Base-by-base conservation (phyloP, 2,113 vertebrate genomes). In the Podilymbus podiceps region DNA sequence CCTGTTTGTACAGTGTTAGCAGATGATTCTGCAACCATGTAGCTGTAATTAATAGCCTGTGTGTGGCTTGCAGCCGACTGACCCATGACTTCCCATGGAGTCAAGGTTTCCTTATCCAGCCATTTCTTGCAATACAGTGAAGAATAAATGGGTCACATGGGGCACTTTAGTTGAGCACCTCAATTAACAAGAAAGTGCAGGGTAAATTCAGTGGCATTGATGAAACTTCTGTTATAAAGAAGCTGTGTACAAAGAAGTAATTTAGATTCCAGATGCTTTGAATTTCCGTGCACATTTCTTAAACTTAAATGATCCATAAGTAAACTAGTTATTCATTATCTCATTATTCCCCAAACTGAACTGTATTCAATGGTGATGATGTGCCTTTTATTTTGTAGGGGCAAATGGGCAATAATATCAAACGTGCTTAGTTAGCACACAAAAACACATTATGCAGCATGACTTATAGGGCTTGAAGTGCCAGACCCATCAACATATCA, bases 1-100 rank as follows among this genome's bases (percentile, higher is more conserved):
- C 55, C 86, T 82, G 85, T 87, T 64, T 82, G 72, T 85, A 73
- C 76, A 67, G 69, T n/a, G 56, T 85, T 87, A 88, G 88, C 85
- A 79, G 95, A 93, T 53, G 79, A 74, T 77, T 79, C 86, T 85
- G 80, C 53, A 80, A 33, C 87, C 66, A 82, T 20, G 24, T 40
- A 82, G 67, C 89, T 93, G 89, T 79, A 89, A 85, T 95, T 91
- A 94, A 96, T 91, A 93, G 66, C 31, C 64, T 81, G 77, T 75
- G 89, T 95, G 95, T 94, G 89, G 91, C 89, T 94, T 58, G 77
- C 58, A 79, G 81, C 74, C 0, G 17, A 62, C 58, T 87, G 95
- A 95, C 74, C 95, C 87, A 33, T 28, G 84, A 30, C 84, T 96
- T 96, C 87, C 74, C 69, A 62, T 38, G 59, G 74, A 82, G 53